Evolutionary conservation across 2,797 vertebrate species (phyloP).

Genomic region (Tragopan temminckii): DNA sequence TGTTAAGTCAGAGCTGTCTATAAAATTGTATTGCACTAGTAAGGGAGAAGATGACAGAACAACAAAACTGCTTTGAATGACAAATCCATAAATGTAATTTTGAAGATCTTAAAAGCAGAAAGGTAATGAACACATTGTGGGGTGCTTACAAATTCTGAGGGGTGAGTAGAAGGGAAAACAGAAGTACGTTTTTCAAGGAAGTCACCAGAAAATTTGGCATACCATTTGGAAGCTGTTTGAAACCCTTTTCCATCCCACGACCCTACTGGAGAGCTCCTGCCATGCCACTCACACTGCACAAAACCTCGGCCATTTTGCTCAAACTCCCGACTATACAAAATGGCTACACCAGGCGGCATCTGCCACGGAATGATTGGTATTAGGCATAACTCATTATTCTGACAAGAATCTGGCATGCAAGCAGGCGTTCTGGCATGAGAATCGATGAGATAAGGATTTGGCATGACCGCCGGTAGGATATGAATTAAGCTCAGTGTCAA

Average conservation of each 20-base stretch:
- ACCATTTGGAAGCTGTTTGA: background rate
- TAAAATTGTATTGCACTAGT: background rate
- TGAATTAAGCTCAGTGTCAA: conserved; percentile 59
- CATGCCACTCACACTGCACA: accelerated
- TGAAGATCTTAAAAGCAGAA: background rate
- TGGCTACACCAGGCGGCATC: conserved; percentile 50
- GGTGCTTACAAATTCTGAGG: background rate
- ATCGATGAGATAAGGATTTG: conserved; percentile 56
- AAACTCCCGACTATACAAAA: conserved; percentile 34
- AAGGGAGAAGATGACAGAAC: background rate
- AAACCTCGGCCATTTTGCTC: background rate
- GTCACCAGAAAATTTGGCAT: background rate
- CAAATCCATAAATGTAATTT: background rate
- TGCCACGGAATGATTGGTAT: conserved; percentile 58
- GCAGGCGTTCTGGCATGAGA: conserved; percentile 14
- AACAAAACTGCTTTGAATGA: background rate
- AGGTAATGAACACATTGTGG: background rate
- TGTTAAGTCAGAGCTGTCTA: background rate
- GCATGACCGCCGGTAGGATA: conserved; percentile 13
- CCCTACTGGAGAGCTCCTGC: background rate
- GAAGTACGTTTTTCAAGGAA: background rate
- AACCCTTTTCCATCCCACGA: background rate
- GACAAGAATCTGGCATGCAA: conserved; percentile 65
- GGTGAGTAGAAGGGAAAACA: background rate
- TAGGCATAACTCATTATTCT: conserved; percentile 64